Base-by-base conservation (phyloP, 2,797 vertebrate species). In the Eulemur coronatus region DNA sequence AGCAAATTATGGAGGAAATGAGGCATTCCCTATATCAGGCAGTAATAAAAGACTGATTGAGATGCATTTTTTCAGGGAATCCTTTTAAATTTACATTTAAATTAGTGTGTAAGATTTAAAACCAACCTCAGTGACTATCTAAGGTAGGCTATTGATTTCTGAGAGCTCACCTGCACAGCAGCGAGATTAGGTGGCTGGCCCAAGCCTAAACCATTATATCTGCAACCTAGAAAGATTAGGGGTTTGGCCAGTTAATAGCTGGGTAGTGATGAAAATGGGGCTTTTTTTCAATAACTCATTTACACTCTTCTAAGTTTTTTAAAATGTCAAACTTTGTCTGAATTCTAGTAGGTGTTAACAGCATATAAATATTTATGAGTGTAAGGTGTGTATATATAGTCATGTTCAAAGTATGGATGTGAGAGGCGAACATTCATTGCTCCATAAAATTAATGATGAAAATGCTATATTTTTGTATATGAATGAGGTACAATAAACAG, bases 1-100 rank as follows among this genome's bases (percentile, higher is more conserved):
- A 91, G 63, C 81, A 96, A 97, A 94, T 84, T 79, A 81, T 75
- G 48, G 48, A 88, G 84, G 65, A 89, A 81, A 96, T 87, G 78
- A 96, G 69, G 69, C 86, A 95, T 86, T 93, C 72, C 30, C 35
- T 95, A 20, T 35, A 89, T 78, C 8, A 52, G 6, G 41, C 48
- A 84, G 12, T 78, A 81, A 89, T 84, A 57, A 88, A 95, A 73
- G 67, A 72, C 17, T 52, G 30, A 41, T 48, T 35, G 69, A 88
- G 78, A 33, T 33, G 5, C 26, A 46, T 35, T 50, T 72, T 89
- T 90, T 43, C 20, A 46, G 46, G 59, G 33, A 91, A 78, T 85
- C 48, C 41, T 43, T 50, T 43, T 38, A 84, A 81, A 80, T n/a
- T 82, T 91, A 41, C 46, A 48, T 88, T 80, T 67, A 86, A 84